Evolutionary conservation across 2,888 invertebrate genomes (phyloP), one percentile per base, ranked within the genome.

Genomic region (Diaprepes abbreviatus): DNA sequence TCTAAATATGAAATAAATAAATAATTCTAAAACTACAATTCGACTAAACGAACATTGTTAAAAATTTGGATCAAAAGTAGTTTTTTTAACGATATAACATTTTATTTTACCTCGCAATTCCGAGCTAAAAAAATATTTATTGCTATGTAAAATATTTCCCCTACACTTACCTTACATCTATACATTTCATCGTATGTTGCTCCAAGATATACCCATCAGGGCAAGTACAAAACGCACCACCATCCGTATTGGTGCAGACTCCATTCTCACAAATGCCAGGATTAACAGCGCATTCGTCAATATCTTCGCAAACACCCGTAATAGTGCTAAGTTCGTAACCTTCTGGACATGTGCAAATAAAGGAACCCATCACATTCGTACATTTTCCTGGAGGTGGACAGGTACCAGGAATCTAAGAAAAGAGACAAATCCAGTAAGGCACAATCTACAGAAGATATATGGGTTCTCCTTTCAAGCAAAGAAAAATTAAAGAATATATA

Each of bases 141-240:
- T n/a, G n/a, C n/a, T n/a, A n/a, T n/a, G n/a, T n/a, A n/a, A n/a
- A n/a, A n/a, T n/a, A n/a, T n/a, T n/a, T n/a, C n/a, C n/a, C n/a
- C n/a, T n/a, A n/a, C n/a, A 24, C 24, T 24, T 24, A 71, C 71
- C 71, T 57, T 35, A 90, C 89, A 81, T 93, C 93, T 69, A 93
- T 87, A 78, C 93, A 94, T 72, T 89, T 88, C 80, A 92, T 90
- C 12, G 89, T 88, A 71, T 88, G 87, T 66, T 88, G 87, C 79
- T 91, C 91, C 72, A 93, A 86, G 36, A 72, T 63, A 65, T 38
- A 72, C 12, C 74, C 72, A 38, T 89, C 84, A 0, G 93, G 93
- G 81, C 95, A 95, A 66, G 92, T 91, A 83, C 95, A 95, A 28
- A 91, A 90, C 74, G 91, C 93, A 0, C 92, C 92, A 35, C 95